Base-by-base conservation (phyloP, 2,113 vertebrate species). In the Colistium nudipinnis region DNA sequence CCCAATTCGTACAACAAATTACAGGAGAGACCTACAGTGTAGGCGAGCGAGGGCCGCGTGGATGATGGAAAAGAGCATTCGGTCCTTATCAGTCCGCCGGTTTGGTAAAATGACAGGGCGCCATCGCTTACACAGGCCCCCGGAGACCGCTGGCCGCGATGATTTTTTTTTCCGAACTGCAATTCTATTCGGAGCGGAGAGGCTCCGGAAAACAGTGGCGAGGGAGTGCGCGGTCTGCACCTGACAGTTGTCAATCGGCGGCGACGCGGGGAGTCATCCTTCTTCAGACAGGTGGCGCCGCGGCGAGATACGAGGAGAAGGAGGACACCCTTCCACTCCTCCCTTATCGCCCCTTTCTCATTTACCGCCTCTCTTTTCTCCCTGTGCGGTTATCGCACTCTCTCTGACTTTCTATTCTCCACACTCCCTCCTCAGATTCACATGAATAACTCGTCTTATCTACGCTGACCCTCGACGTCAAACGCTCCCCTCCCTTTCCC, bases 91-190 rank as follows among this genome's bases (percentile, higher is more conserved):
- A 68, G 39, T 43, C 5, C 76, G 56, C 59, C 54, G 30, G 53
- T 73, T 77, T 56, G 20, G 67, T 65, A 62, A 78, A n/a, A 84
- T 80, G 80, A 84, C 82, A 80, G 76, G 54, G 51, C 81, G 61
- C 76, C 69, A 85, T 90, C 80, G 81, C 76, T 74, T 64, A 56
- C 70, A 51, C 43, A 69, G 61, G 66, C 72, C 69, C n/a, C 80
- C 17, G 55, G 47, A 80, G 88, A 90, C 74, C 73, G 60, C n/a
- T 38, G 44, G 36, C 35, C 24, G 36, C 78, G 89, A 91, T 78
- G 84, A 91, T 91, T 91, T 74, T 47, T 57, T n/a, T 84, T 74
- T 47, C 61, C 81, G 52, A 82, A 76, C 83, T 63, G 71, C 76
- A 77, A 55, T 87, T 84, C 63, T 22, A 70, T 84, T 67, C 56